These are phyloP conservation scores for Orchestes rusci DNA, from an alignment of 2,888 invertebrate species.

Conservation along the genomic window DNA sequence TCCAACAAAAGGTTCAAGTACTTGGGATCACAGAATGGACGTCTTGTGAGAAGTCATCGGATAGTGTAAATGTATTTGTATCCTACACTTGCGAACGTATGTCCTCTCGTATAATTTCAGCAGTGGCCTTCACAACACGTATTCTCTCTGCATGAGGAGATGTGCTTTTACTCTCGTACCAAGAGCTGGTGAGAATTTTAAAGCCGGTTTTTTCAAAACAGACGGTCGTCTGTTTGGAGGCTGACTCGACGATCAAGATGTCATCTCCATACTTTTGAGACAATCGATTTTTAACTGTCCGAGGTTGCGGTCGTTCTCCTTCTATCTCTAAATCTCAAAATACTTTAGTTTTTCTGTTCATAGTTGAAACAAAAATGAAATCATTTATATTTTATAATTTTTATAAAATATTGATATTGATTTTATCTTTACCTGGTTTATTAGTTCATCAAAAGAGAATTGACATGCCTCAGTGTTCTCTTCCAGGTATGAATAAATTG, in stretches of 20 bases:
- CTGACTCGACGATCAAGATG: neutral
- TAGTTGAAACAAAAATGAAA: too few relatives aligned
- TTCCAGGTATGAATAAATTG: constrained; percentile 19
- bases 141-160: constrained; percentile 17
- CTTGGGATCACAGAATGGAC: neutral
- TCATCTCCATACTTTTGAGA: constrained; percentile 14
- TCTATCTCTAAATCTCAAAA: too few relatives aligned
- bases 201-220: constrained; percentile 21
- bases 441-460: constrained; percentile 23
- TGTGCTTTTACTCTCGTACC: constrained; percentile 8
- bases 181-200: constrained; percentile 20
- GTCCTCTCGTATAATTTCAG: constrained; percentile 21
- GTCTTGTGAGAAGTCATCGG: neutral
- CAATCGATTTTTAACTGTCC: constrained; percentile 12
- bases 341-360: too few relatives aligned
- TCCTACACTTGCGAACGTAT: constrained; percentile 23
- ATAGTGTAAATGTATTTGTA: constrained; percentile 2
- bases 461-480: constrained; percentile 27
- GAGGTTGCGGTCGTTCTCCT: constrained; percentile 10
- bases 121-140: constrained; percentile 20
- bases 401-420: too few relatives aligned
- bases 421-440: constrained; percentile 9
- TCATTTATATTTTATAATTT: too few relatives aligned
- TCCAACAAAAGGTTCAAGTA: neutral
- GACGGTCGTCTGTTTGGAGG: neutral